Evolutionary conservation across 2,113 vertebrate genomes (phyloP), one percentile per base, ranked within the genome.

Genomic region (Craseonycteris thonglongyai): DNA sequence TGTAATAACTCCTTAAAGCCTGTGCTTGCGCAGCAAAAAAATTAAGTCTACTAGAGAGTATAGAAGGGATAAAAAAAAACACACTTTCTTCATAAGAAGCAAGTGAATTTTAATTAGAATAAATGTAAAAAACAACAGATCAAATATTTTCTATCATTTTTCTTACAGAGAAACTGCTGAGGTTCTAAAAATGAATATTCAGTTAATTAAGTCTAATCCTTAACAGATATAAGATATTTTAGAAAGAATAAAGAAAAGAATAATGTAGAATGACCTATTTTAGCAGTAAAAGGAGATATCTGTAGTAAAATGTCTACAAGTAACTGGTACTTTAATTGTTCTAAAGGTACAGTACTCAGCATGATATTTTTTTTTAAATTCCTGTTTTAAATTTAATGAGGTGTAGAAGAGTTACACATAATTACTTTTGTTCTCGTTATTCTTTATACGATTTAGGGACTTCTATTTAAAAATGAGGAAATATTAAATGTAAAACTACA

Each of bases 201-300:
- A 91, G 42, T 91, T 98, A 97, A 97, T 97, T 91, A 97, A 96
- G 79, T 89, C 66, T 97, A 85, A 97, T 42, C 11, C 88, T 94
- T 88, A 97, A 93, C 58, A 93, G 88, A 90, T 1, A 0, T 33
- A 86, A 24, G 28, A 93, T 69, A 38, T 92, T 40, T 91, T 96
- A 96, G 2, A 38, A 88, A 19, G 24, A 42, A 88, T 35, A 87
- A 79, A 95, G 81, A 89, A 95, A 89, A 95, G 94, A 95, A 95
- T 82, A 66, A 95, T 54, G 28, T 80, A 63, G 21, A 96, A 93
- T 96, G 82, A 94, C 45, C 85, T 63, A 3, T 71, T 96, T 47
- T 87, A 78, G 61, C 75, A 92, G 45, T 92, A 81, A 87, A 96
- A 97, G 18, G 16, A 81, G 3, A 54, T 16, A 96, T 96, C 93